A percentile compares a stretch with the other conserved stretches of the same genome.
phyloP scores from a whole-genome alignment of 2,888 invertebrate genomes.

The Anthophora plumipes region DNA sequence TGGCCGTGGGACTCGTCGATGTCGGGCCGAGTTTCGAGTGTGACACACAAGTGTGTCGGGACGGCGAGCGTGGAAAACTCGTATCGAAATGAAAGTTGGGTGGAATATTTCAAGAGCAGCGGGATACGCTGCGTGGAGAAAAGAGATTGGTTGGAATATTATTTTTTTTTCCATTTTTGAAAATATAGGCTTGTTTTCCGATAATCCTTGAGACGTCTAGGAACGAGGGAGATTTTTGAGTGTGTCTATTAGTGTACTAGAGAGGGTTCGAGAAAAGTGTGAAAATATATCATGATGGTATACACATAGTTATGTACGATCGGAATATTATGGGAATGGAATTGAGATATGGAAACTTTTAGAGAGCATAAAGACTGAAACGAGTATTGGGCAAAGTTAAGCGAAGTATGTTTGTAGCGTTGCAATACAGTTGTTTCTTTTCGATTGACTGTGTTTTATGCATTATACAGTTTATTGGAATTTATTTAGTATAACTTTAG shows the following conservation, averaged over 20 bases:
- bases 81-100: background rate
- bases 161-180: background rate
- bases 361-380: background rate
- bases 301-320: background rate
- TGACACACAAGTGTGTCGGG: background rate
- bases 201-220: conserved; percentile 6
- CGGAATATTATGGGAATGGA: background rate
- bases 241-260: background rate
- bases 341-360: conserved; percentile 2
- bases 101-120: background rate
- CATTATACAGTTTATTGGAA: background rate
- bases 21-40: background rate
- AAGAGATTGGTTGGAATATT: background rate
- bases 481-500: background rate
- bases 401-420: background rate
- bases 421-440: background rate
- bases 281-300: background rate
- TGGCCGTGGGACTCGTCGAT: background rate
- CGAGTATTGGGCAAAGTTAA: background rate
- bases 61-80: background rate
- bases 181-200: background rate
- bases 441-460: background rate
- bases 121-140: background rate
- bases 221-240: background rate
- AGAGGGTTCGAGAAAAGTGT: background rate